Evolutionary conservation across 92 coral and sea anemone species (phyloP), one percentile per base, ranked within the genome.

Genomic region (Actinernus sp.): DNA sequence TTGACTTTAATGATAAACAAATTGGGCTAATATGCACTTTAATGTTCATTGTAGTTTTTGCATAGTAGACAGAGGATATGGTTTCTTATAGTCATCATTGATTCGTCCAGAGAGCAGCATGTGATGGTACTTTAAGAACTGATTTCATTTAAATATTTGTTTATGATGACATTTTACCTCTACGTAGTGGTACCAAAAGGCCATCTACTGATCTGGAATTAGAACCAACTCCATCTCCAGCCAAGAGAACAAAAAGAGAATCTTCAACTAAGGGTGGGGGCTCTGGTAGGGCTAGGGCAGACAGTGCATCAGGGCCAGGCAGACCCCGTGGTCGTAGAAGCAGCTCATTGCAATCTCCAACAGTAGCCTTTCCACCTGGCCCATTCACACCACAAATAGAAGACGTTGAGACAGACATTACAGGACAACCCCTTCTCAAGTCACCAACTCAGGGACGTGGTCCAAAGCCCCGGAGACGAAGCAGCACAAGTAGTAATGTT

Each of bases 321-420:
- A 67, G 97, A 26, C 74, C 82, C 20, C 84, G 84, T 71, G 88
- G 91, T 5, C 94, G 97, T 1, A 87, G 85, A 54, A 87, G 85
- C 71, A 88, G 93, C 44, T 68, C 82, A 16, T 47, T 68, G 26
- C 93, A 85, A 43, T 87, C 98, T 1, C 98, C 97, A 31, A 83
- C 77, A 16, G 87, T 87, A 48, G 54, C 71, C 12, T 50, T 87
- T 12, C 72, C 82, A 36, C 77, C 90, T 19, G 58, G 55, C 26
- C 87, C 95, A n/a, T 87, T 92, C 12, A 88, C 84, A 26, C 76
- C 83, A 31, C 91, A 73, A 26, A 63, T 89, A 22, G 98, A 94
- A 6, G 88, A 92, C 11, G 61, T 48, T 26, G 98, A 93, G 6
- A 45, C 83, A 26, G 97, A 92, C 30, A 31, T 63, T 12, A 47